A percentile compares a stretch with the other conserved stretches of the same genome.
These are phyloP conservation scores for Suillia variegata DNA, from an alignment of 2,888 invertebrate genomes.

Conservation along the genomic window DNA sequence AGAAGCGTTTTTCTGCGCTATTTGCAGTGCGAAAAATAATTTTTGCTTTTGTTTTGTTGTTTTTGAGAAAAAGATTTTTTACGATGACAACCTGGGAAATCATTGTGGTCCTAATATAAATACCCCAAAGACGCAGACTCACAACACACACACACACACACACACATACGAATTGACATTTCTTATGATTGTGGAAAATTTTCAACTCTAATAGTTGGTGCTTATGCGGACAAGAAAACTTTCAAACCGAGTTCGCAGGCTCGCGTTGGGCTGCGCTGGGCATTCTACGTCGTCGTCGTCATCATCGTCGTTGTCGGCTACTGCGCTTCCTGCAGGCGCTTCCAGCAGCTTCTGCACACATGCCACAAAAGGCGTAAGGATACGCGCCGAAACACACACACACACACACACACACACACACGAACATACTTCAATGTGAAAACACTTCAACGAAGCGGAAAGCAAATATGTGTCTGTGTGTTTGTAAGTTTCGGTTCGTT, in stretches of 20 bases:
- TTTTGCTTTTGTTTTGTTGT: no score
- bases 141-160: no score
- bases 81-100: conserved; percentile 43
- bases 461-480: conserved; percentile 3
- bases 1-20: no score
- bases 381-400: neutral
- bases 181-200: conserved; percentile 19
- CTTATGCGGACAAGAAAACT: neutral
- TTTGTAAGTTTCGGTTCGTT: neutral
- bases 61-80: no score
- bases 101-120: conserved; percentile 36
- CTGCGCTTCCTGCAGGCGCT: neutral
- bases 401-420: neutral
- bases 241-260: neutral
- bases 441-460: conserved; percentile 11
- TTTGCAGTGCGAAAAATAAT: no score
- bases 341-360: neutral
- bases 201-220: conserved; percentile 5
- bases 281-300: neutral
- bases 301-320: no score
- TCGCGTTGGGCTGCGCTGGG: neutral
- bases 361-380: neutral
- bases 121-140: conserved; percentile 32
- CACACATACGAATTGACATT: conserved; percentile 32
- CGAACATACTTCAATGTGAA: conserved; percentile 7